Percentiles rank a stretch among this genome's conserved stretches.
phyloP scores from a whole-genome alignment of 2,888 invertebrate genomes.

The Fragum whitleyi region DNA sequence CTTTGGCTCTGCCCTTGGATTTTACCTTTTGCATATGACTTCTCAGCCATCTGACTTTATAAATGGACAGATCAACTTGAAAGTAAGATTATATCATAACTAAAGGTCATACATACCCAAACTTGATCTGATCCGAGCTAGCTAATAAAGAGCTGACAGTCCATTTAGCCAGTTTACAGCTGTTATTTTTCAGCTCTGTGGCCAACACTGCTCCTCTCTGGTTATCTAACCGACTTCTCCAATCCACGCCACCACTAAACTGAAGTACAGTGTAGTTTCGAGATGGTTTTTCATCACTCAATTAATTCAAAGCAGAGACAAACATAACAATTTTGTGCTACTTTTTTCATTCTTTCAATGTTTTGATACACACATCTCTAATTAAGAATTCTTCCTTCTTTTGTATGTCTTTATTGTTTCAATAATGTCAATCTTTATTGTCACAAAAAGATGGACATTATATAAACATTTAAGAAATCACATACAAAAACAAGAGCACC shows the following conservation, averaged over 20 bases:
- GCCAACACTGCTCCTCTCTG: conserved; percentile 99
- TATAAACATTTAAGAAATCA: no score
- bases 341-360: background rate
- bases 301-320: background rate
- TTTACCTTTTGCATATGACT: no score
- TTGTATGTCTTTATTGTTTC: no score
- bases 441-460: no score
- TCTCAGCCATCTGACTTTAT: no score
- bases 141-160: conserved; percentile 95
- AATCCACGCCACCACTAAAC: conserved; percentile 97
- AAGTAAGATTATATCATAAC: no score
- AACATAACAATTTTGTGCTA: background rate
- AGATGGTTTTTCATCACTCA: background rate
- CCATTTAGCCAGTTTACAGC: conserved; percentile 99
- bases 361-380: no score
- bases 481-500: no score
- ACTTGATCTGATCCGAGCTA: conserved; percentile 98
- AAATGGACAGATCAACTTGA: no score
- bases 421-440: no score
- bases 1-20: no score
- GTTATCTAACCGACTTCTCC: conserved; percentile 98
- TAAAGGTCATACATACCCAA: conserved; percentile 91
- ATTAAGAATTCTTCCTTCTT: no score
- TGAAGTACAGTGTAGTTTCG: conserved; percentile 69
- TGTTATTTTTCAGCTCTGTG: conserved; percentile 98